Evolutionary conservation across 2,888 invertebrate genomes (phyloP), one percentile per base, ranked within the genome.

Genomic region (Rhagonycha lutea): DNA sequence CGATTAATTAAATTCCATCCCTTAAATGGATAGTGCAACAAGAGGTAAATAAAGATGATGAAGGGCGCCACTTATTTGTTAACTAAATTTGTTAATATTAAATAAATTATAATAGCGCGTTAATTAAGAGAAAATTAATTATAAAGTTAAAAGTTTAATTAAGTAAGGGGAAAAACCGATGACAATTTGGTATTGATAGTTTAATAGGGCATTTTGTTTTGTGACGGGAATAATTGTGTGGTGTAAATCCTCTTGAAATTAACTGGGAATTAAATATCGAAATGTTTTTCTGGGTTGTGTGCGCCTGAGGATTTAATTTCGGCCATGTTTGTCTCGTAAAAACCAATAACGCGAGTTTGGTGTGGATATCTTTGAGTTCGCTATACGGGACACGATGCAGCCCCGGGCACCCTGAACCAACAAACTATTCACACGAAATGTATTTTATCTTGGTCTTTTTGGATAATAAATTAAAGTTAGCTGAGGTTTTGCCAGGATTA

Each of bases 291-390:
- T 85, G 84, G 81, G 84, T 85, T 85, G 85, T 85, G 85, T 84
- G 81, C 85, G 86, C 87, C 86, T 81, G 82, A 83, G 87, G 87
- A 87, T 86, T 87, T 86, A 87, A 87, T 87, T 87, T 87, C 85
- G 86, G 82, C 85, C 86, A 87, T 87, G 87, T 87, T 87, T 87
- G 85, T 86, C 87, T 86, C 87, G 87, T 87, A 87, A 87, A 87
- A 87, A 87, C 86, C 87, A 87, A 87, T 87, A 87, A 87, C 87
- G 81, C 76, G 79, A 78, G 78, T 75, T 79, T 76, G 75, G 72
- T 77, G 79, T 79, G 79, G 79, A 77, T 81, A 78, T 80, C 80
- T 81, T 79, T 81, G 76, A 75, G 77, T 77, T 80, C 79, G 79
- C 78, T 79, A 78, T 79, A 80, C 79, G 79, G 81, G 81, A 80